Evolutionary conservation across 1,140 invertebrate genomes (phyloP), one percentile per base, ranked within the genome.

Genomic region (Zaprionus africanus): DNA sequence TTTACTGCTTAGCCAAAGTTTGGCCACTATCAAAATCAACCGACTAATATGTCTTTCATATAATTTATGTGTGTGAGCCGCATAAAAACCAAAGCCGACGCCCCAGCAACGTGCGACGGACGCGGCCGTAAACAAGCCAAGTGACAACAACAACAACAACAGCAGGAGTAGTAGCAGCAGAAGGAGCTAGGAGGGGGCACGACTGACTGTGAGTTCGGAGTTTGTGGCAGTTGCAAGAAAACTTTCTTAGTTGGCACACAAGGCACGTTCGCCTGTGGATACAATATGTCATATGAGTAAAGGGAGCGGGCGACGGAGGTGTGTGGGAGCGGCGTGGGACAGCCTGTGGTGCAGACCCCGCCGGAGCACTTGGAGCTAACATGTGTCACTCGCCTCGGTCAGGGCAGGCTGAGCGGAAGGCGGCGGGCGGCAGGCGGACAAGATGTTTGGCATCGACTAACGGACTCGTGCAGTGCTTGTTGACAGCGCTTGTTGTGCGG

Each of bases 191-290:
- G 17, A 46, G 15, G 17, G 24, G 9, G 60, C 34, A 34, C 17
- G 15, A 51, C 46, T 51, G 46, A 24, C 46, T 38, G 28, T 59
- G 57, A 34, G 31, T 34, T 34, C 17, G 34, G 17, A 51, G 19
- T 22, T 31, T 3, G 19, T 41, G 41, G 38, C 54, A 46, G 56
- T 24, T 46, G 53, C 34, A 61, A 61, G 61, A 76, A 77, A 82
- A 88, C 63, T 84, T 84, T 78, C 81, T 78, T 65, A 71, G 81
- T 88, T 84, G 84, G 70, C 58, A 84, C 28, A 65, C 81, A 71
- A 61, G 46, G 51, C 83, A 87, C 83, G 83, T 87, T 80, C 84
- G 78, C 70, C 61, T 88, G 83, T 87, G 83, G 83, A 87, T 88
- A 87, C 83, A 87, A 87, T 87, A 87, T 87, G 83, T 88, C 83